Percentiles rank a stretch among this genome's conserved stretches.
These are phyloP conservation scores for Nycticryphes semicollaris DNA, from an alignment of 2,113 vertebrate species.

Conservation along the genomic window DNA sequence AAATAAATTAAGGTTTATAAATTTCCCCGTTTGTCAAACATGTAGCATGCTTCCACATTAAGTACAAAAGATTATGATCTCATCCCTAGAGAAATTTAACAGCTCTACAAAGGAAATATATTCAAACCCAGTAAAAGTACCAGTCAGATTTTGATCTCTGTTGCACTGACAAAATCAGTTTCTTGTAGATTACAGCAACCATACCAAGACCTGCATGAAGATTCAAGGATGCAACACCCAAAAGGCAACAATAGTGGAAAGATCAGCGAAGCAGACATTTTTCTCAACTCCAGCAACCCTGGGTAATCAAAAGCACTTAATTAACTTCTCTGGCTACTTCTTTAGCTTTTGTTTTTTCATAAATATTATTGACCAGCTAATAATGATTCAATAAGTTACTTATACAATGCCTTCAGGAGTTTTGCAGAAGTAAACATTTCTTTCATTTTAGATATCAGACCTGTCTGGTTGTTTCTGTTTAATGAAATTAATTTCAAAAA, in stretches of 20 bases:
- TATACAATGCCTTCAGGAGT: neutral
- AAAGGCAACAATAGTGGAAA: neutral
- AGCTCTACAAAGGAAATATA: neutral
- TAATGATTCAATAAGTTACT: neutral
- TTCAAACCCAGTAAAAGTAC: neutral
- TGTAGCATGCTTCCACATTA: neutral
- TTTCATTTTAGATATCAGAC: neutral
- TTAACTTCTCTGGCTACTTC: neutral
- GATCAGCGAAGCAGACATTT: rapidly evolving
- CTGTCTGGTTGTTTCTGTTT: neutral
- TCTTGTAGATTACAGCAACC: neutral
- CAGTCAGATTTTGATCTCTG: neutral
- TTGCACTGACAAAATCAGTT: neutral
- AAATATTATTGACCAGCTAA: neutral
- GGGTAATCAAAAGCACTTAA: neutral
- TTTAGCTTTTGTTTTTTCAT: neutral
- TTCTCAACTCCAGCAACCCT: neutral
- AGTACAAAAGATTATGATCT: neutral
- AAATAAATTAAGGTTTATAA: neutral
- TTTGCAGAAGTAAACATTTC: neutral
- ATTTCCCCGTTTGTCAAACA: neutral
- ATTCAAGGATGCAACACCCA: neutral
- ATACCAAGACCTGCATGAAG: neutral
- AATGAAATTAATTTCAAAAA: neutral
- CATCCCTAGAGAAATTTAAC: neutral